These are phyloP conservation scores for Ciconia boyciana DNA, from an alignment of 2,113 vertebrate genomes.

Conservation along the genomic window DNA sequence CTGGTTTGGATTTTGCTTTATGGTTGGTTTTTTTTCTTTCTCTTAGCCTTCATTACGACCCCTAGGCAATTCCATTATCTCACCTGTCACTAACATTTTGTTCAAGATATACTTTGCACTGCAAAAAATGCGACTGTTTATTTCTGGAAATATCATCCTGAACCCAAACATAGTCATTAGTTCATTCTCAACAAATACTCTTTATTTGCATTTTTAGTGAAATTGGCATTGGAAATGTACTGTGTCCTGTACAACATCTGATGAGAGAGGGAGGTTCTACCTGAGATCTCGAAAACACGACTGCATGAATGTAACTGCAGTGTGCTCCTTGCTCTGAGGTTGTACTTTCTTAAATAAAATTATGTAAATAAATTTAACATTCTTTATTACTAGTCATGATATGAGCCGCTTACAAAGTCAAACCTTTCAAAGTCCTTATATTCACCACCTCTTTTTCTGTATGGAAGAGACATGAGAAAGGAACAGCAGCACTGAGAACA, in stretches of 20 bases:
- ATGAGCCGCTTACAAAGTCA: background rate
- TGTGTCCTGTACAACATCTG: background rate
- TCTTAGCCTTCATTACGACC: background rate
- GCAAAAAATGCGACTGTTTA: background rate
- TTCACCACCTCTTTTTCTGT: background rate
- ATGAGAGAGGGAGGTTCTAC: background rate
- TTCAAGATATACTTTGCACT: background rate
- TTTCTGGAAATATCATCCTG: background rate
- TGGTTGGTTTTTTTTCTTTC: background rate
- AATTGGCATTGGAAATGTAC: background rate
- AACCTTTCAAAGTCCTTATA: background rate
- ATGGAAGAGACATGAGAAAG: background rate
- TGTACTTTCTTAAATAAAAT: background rate
- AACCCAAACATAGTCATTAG: background rate
- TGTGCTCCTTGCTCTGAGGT: background rate
- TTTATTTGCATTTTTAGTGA: background rate
- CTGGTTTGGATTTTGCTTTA: background rate
- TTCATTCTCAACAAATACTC: background rate
- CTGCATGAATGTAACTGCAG: background rate
- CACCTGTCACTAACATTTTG: background rate
- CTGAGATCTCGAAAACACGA: background rate
- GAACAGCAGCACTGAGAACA: background rate
- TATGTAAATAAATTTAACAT: background rate
- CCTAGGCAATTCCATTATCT: background rate
- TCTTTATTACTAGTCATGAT: background rate